Evolutionary conservation across 2,113 vertebrate genomes (phyloP).

Genomic region (Sorex fumeus): DNA sequence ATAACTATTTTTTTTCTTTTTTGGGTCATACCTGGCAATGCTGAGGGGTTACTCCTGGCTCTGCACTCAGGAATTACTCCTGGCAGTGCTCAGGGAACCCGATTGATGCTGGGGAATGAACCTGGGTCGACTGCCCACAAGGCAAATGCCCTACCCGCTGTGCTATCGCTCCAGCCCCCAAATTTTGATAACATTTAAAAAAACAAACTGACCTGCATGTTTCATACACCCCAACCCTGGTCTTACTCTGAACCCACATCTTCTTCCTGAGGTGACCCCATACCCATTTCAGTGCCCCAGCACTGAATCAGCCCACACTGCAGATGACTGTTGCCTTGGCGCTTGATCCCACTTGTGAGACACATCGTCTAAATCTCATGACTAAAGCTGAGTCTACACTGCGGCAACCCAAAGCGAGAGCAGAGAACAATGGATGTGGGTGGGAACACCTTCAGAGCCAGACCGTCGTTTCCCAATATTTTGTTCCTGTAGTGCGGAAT

Average conservation of each 20-base stretch:
- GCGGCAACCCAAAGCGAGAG: fast-evolving
- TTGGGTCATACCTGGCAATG: no score
- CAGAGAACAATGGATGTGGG: constrained; percentile 39
- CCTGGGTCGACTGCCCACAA: no score
- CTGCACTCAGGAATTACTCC: no score
- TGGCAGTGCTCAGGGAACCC: no score
- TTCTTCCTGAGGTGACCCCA: constrained; percentile 14
- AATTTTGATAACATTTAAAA: no score
- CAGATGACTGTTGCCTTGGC: background rate
- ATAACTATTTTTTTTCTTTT: no score
- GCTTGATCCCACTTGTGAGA: constrained; percentile 44
- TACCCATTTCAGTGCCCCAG: background rate
- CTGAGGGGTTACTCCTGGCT: no score
- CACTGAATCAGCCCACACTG: background rate
- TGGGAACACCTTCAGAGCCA: background rate
- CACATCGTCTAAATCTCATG: constrained; percentile 24
- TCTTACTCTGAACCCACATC: background rate
- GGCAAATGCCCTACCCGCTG: no score
- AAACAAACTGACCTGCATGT: fast-evolving
- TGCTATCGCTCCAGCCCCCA: no score
- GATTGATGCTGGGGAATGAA: no score
- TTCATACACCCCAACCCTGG: background rate
- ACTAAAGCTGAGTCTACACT: constrained; percentile 62
- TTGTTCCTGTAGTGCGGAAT: background rate
- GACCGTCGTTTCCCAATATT: background rate